Evolutionary conservation across 2,888 invertebrate genomes (phyloP).

Genomic region (Idaea dimidiata): DNA sequence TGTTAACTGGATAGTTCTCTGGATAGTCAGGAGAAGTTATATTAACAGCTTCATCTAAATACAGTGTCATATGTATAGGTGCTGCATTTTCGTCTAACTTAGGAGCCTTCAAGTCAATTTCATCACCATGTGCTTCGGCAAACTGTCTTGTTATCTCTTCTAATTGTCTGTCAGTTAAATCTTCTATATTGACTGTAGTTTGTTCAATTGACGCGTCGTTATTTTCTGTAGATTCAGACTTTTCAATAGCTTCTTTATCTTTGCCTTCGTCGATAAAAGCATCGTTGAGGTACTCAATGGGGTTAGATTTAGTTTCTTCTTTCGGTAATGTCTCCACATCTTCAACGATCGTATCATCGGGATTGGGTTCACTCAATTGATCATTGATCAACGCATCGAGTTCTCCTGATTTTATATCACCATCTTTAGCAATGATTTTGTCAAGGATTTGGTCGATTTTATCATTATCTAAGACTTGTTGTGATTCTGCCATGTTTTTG

Average conservation of each 20-base stretch:
- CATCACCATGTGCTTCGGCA: conserved; percentile 32
- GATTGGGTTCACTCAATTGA: conserved; percentile 23
- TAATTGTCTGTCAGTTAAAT: conserved; percentile 41
- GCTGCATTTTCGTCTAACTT: conserved; percentile 34
- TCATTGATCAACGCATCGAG: conserved; percentile 19
- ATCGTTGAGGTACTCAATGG: conserved; percentile 42
- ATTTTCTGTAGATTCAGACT: conserved; percentile 10
- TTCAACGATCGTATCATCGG: conserved; percentile 21
- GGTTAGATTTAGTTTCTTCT: conserved; percentile 11
- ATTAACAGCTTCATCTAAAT: conserved; percentile 41
- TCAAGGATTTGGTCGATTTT: conserved; percentile 34
- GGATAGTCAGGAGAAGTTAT: conserved; percentile 61
- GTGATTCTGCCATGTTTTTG: neutral
- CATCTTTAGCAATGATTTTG: conserved; percentile 19
- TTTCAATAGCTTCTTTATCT: conserved; percentile 20
- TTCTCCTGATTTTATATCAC: conserved; percentile 18
- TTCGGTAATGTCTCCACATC: conserved; percentile 16
- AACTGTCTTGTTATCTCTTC: conserved; percentile 47
- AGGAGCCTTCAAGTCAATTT: conserved; percentile 39
- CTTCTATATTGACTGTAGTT: conserved; percentile 26
- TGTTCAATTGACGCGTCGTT: conserved; percentile 20
- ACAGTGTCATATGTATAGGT: conserved; percentile 42
- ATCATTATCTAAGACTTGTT: conserved; percentile 24
- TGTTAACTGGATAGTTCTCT: conserved; percentile 49
- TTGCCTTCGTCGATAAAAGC: conserved; percentile 37